Conservation (phyloP, 2,797 vertebrate species). For the Urophycis tenuis region DNA sequence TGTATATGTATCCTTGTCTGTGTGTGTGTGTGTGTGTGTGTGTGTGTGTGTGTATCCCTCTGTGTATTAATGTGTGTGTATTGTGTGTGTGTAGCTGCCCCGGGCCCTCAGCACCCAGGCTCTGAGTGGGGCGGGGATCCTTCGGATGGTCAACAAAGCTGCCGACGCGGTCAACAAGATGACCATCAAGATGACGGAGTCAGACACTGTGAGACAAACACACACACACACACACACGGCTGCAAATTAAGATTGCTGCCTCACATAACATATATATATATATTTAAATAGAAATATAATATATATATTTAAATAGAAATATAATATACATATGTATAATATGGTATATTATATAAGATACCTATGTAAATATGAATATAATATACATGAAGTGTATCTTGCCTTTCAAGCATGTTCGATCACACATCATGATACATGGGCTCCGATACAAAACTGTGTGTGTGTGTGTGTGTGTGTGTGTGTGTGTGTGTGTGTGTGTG, state of each 20-base stretch:
- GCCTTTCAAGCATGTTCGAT: too few species aligned
- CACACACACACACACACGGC: not conserved
- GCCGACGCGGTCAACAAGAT: conserved; percentile 99
- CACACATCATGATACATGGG: too few species aligned
- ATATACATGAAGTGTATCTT: too few species aligned
- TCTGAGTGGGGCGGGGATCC: conserved; percentile 95
- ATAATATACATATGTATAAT: too few species aligned
- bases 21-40: not conserved
- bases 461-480: conserved; percentile 11
- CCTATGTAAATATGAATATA: too few species aligned
- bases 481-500: conserved; percentile 3
- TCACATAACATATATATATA: too few species aligned
- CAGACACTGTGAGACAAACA: conserved; percentile 85
- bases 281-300: too few species aligned
- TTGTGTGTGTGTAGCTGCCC: conserved; percentile 75
- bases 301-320: too few species aligned
- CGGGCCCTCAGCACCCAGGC: conserved; percentile 96
- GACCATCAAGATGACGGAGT: conserved; percentile 99
- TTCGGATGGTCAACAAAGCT: conserved; percentile 98
- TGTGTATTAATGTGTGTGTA: conserved; percentile 8
- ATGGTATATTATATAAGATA: too few species aligned
- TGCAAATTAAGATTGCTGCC: too few species aligned
- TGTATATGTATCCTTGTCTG: not conserved
- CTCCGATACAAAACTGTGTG: not conserved
- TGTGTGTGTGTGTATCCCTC: conserved; percentile 11